Conservation (phyloP, 2,888 invertebrate genomes). For the Myathropa florea region DNA sequence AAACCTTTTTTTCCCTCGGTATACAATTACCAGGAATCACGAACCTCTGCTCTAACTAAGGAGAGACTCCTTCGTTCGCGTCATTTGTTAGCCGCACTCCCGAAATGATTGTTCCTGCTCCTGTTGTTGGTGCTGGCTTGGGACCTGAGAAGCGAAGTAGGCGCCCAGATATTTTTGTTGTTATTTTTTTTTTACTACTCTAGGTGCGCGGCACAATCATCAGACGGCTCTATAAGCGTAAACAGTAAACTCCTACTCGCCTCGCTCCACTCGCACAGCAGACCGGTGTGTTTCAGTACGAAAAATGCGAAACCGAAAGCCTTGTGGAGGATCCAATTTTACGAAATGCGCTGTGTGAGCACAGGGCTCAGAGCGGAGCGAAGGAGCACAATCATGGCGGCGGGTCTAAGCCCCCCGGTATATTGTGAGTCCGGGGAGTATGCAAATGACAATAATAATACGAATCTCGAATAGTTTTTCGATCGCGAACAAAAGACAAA, state of each 20-base stretch:
- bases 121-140: constrained; percentile 25
- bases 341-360: constrained; percentile 13
- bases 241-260: constrained; percentile 29
- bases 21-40: constrained; percentile 72
- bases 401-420: constrained; percentile 13
- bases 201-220: constrained; percentile 38
- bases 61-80: constrained; percentile 19
- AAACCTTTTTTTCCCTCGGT: constrained; percentile 66
- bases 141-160: constrained; percentile 32
- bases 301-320: constrained; percentile 28
- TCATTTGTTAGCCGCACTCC: constrained; percentile 62
- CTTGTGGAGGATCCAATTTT: constrained; percentile 45
- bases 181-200: background rate
- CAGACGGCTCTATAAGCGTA: constrained; percentile 58
- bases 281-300: constrained; percentile 9
- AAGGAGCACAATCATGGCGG: background rate
- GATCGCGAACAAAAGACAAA: constrained; percentile 71
- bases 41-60: constrained; percentile 51
- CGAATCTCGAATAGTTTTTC: constrained; percentile 70
- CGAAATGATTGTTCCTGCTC: constrained; percentile 41
- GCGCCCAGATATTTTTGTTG: constrained; percentile 52
- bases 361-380: background rate
- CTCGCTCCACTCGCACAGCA: constrained; percentile 25
- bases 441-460: constrained; percentile 71
- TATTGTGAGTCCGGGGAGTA: constrained; percentile 45